Evolutionary conservation across 2,888 invertebrate species (phyloP), one percentile per base, ranked within the genome.

Genomic region (Polydrusus pterygomalis): DNA sequence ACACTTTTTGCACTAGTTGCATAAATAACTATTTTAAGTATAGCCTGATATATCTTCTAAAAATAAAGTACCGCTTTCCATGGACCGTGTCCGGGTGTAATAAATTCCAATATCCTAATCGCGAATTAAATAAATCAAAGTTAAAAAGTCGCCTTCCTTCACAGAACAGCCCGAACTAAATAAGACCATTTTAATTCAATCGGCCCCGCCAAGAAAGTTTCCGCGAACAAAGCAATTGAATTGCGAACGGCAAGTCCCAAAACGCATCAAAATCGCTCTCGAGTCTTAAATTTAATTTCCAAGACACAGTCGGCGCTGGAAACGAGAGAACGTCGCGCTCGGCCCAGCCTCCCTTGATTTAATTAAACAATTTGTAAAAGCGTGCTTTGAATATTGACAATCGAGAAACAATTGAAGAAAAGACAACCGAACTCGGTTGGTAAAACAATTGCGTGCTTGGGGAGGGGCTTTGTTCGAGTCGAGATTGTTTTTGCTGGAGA

Each of bases 361-460:
- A 86, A 87, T 87, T 87, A 87, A 87, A 86, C 86, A 86, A 87
- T 87, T 87, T 86, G 86, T 85, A 85, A 86, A 86, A 86, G 86
- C 87, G 86, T 86, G 87, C 84, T 83, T 82, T 75, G 86, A 86
- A 87, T 87, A 85, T 77, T 77, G 78, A 70, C 74, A 74, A 77
- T 72, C 63, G 67, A 65, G 68, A 75, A 75, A 71, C 75, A 75
- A 75, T 70, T 65, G 75, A 70, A 70, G 75, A 75, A 75, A 70
- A 58, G 63, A 60, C 68, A 54, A 69, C 74, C 30, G 25, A 49
- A 30, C 11, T 47, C 45, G 64, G 49, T 45, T 34, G 64, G 45
- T 49, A 64, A 64, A 64, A 64, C 49, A 34, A 43, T 63, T 63
- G 45, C 6, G 20, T 45, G 43, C 10, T 5, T n/a, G 18, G 63